phyloP scores from a whole-genome alignment of 2,888 invertebrate genomes.

The Ophion obscuratus region DNA sequence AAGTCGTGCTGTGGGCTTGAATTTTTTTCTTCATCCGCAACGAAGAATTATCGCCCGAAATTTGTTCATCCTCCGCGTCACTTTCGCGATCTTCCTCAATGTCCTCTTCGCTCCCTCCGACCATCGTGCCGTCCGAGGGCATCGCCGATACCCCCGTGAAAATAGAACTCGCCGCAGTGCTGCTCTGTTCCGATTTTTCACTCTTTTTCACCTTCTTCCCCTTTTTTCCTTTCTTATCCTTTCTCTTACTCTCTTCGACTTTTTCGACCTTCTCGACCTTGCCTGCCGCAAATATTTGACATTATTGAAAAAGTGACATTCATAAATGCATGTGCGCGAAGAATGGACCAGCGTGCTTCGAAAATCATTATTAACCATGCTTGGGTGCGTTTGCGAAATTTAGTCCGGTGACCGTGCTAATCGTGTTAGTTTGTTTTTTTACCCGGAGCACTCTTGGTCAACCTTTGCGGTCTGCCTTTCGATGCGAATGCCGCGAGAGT shows the following conservation, averaged over 20 bases:
- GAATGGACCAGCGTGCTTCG: conserved; percentile 12
- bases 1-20: conserved; percentile 76
- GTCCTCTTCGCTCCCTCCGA: conserved; percentile 70
- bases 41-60: conserved; percentile 62
- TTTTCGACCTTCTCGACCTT: conserved; percentile 73
- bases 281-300: conserved; percentile 64
- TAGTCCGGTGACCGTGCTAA: background rate
- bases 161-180: conserved; percentile 60
- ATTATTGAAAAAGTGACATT: background rate
- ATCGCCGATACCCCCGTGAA: conserved; percentile 70
- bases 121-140: conserved; percentile 56
- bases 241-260: conserved; percentile 75
- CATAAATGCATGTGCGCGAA: background rate
- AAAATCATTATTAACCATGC: conserved; percentile 20
- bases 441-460: conserved; percentile 80
- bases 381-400: conserved; percentile 6
- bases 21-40: conserved; percentile 70
- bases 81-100: conserved; percentile 76
- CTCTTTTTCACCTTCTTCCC: conserved; percentile 75
- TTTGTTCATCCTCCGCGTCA: conserved; percentile 80
- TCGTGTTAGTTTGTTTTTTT: conserved; percentile 64
- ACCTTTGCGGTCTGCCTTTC: conserved; percentile 76
- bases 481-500: conserved; percentile 74
- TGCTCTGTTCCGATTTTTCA: conserved; percentile 77
- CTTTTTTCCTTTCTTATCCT: conserved; percentile 78